Conservation (phyloP, 37 sponge, comb jelly and placozoan species). For the Petrosia ficiformis region DNA sequence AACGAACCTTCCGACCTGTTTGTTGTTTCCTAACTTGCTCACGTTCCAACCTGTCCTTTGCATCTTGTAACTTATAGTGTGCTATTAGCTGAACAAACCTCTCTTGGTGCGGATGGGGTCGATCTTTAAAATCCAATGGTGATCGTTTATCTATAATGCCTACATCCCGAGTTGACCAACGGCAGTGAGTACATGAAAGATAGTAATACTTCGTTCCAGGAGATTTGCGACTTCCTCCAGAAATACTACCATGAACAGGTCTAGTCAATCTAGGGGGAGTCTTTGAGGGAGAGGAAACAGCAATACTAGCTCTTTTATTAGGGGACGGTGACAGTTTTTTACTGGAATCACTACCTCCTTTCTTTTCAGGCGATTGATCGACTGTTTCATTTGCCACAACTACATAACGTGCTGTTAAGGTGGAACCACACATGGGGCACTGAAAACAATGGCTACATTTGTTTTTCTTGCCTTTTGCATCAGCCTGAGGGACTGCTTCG, state of each 20-base stretch:
- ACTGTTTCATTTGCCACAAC: constrained; percentile 54
- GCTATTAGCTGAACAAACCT: constrained; percentile 24
- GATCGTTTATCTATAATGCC: constrained; percentile 60
- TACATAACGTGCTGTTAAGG: constrained; percentile 43
- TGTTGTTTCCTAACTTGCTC: constrained; percentile 35
- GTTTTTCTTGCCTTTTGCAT: constrained; percentile 38
- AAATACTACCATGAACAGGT: neutral
- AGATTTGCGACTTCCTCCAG: neutral
- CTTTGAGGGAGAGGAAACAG: neutral
- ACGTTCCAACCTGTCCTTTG: constrained; percentile 25
- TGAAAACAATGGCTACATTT: constrained; percentile 62
- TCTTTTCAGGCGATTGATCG: constrained; percentile 28
- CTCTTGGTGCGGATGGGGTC: constrained; percentile 29
- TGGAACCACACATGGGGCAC: constrained; percentile 59
- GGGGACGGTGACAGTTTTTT: neutral
- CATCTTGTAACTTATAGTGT: constrained; percentile 53
- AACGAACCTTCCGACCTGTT: constrained; percentile 5
- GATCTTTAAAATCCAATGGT: constrained; percentile 61
- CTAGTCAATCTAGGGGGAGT: neutral
- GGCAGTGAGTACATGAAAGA: constrained; percentile 62
- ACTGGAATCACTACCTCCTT: neutral
- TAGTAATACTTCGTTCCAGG: constrained; percentile 68
- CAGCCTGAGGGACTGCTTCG: constrained; percentile 33
- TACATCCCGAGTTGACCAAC: constrained; percentile 74
- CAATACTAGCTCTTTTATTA: neutral